Evolutionary conservation across 1,140 invertebrate species (phyloP).

Genomic region (Maconellicoccus hirsutus): DNA sequence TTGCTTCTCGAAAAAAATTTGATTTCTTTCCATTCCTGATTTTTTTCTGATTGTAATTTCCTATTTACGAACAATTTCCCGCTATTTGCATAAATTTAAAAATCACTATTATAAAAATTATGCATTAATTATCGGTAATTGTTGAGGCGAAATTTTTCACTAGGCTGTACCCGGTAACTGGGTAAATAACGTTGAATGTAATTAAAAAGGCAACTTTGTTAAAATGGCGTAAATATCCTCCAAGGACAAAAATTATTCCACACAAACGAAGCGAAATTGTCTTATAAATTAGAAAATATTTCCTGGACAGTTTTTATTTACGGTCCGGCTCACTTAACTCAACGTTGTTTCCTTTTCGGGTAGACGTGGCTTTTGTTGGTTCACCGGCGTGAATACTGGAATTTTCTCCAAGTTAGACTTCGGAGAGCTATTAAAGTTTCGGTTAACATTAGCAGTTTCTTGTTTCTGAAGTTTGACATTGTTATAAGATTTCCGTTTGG

Average conservation of each 20-base stretch:
- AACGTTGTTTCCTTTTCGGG: neutral
- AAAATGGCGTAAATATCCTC: neutral
- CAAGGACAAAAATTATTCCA: neutral
- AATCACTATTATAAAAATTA: too few relatives aligned
- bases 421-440: neutral
- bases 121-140: too few relatives aligned
- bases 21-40: too few relatives aligned
- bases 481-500: neutral
- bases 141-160: too few relatives aligned
- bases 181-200: too few relatives aligned
- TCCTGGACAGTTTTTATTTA: neutral
- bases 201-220: too few relatives aligned
- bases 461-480: neutral
- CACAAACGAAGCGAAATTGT: neutral
- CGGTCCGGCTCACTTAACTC: neutral
- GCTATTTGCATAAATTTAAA: too few relatives aligned
- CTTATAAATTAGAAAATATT: conserved; percentile 10
- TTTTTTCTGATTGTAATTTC: too few relatives aligned
- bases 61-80: too few relatives aligned
- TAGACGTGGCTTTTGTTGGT: neutral
- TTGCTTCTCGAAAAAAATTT: too few relatives aligned
- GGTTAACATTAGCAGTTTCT: neutral
- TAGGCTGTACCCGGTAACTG: too few relatives aligned
- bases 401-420: neutral
- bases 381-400: neutral